phyloP scores from a whole-genome alignment of 2,797 vertebrate species.

The Rhodeus uyekii region DNA sequence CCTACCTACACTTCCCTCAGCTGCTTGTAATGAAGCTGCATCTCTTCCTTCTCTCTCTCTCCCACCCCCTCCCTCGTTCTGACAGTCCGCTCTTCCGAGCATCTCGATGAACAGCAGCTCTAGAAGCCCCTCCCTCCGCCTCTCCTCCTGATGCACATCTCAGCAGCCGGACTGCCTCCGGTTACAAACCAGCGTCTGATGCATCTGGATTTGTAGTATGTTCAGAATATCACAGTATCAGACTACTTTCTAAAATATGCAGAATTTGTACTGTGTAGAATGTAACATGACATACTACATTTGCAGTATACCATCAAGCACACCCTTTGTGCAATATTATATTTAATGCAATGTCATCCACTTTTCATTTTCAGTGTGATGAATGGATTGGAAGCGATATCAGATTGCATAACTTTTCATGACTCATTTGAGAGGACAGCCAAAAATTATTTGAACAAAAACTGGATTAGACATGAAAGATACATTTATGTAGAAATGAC shows the following conservation, averaged over 20 bases:
- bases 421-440: not conserved
- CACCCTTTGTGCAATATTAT: not conserved
- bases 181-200: conserved; percentile 33
- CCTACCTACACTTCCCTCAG: conserved; percentile 63
- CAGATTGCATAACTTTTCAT: conserved; percentile 19
- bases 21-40: conserved; percentile 62
- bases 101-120: conserved; percentile 61
- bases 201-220: not conserved
- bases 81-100: conserved; percentile 56
- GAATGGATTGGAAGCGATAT: not conserved
- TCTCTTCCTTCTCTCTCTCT: conserved; percentile 59
- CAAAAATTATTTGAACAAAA: not conserved
- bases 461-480: not conserved
- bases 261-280: not conserved
- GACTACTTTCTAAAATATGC: not conserved
- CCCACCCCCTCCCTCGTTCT: conserved; percentile 57
- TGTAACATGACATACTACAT: not conserved
- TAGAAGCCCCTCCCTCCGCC: conserved; percentile 51
- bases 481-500: not conserved
- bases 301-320: not conserved
- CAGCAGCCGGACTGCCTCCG: conserved; percentile 36
- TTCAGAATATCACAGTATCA: not conserved
- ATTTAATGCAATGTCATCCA: not conserved
- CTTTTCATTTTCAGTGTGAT: not conserved
- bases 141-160: conserved; percentile 34